These are phyloP conservation scores for Drosophila sulfurigaster DNA, from an alignment of 1,140 invertebrate genomes.

Conservation along the genomic window DNA sequence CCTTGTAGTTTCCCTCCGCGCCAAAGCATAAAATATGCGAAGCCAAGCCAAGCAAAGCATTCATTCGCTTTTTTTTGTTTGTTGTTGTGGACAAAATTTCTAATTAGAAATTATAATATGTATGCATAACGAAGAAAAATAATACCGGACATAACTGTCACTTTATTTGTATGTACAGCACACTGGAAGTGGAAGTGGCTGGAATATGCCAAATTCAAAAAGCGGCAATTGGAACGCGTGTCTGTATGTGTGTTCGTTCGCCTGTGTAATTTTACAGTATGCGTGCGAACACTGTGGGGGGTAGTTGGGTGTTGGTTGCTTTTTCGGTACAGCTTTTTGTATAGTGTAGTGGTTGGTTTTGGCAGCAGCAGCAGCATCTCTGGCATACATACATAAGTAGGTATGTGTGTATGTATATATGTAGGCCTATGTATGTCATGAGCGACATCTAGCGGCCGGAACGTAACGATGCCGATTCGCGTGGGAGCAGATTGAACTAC, in stretches of 20 bases:
- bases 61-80: constrained; percentile 42
- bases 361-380: constrained; percentile 69
- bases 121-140: constrained; percentile 47
- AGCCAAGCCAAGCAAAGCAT: constrained; percentile 18
- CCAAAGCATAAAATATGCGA: constrained; percentile 76
- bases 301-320: constrained; percentile 70
- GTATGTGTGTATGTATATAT: constrained; percentile 17
- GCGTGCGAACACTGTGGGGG: constrained; percentile 53
- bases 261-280: constrained; percentile 36
- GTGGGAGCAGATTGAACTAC: constrained; percentile 68
- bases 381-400: constrained; percentile 65
- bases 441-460: constrained; percentile 70
- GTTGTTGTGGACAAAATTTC: constrained; percentile 68
- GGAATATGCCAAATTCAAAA: constrained; percentile 79
- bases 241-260: constrained; percentile 15
- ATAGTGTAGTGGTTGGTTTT: constrained; percentile 65
- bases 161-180: constrained; percentile 57
- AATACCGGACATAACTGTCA: constrained; percentile 75
- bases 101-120: constrained; percentile 78
- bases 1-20: constrained; percentile 45
- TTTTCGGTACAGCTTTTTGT: constrained; percentile 67
- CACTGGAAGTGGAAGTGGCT: constrained; percentile 53
- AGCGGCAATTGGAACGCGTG: constrained; percentile 76
- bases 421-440: constrained; percentile 77
- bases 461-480: constrained; percentile 27